These are phyloP conservation scores for Darevskia nairensis DNA, from an alignment of 2,797 vertebrate genomes.

Conservation along the genomic window DNA sequence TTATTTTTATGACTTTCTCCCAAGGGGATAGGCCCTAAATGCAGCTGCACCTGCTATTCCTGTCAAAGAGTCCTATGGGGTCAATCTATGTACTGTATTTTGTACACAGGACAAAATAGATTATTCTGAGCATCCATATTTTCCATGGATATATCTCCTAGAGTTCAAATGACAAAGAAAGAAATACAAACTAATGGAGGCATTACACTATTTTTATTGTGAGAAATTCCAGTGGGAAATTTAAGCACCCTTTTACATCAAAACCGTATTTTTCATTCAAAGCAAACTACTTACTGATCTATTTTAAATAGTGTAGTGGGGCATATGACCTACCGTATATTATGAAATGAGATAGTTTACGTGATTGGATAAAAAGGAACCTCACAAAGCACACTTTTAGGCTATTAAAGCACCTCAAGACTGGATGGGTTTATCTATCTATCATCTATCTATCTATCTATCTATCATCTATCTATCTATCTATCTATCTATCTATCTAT, in stretches of 20 bases:
- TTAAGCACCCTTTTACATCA: constrained; percentile 22
- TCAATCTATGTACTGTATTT: constrained; percentile 21
- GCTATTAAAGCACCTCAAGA: neutral
- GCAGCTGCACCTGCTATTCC: constrained; percentile 37
- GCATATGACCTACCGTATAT: neutral
- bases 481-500: too few species aligned
- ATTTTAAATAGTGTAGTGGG: too few species aligned
- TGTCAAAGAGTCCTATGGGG: constrained; percentile 32
- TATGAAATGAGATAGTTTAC: neutral
- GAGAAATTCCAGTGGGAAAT: constrained; percentile 1
- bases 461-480: too few species aligned
- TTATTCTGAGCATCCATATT: constrained; percentile 15
- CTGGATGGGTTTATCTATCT: neutral
- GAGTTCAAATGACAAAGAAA: constrained; percentile 20
- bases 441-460: too few species aligned
- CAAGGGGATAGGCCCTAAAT: constrained; percentile 2
- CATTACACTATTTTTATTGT: constrained; percentile 7
- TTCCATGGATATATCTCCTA: neutral
- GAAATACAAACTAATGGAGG: constrained; percentile 1
- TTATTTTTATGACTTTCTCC: constrained; percentile 34
- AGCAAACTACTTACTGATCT: neutral
- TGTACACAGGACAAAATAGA: constrained; percentile 6
- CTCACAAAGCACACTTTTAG: neutral
- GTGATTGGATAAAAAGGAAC: neutral
- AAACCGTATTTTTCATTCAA: constrained; percentile 13